Evolutionary conservation across 2,888 invertebrate genomes (phyloP).

Genomic region (Proisotoma minuta): DNA sequence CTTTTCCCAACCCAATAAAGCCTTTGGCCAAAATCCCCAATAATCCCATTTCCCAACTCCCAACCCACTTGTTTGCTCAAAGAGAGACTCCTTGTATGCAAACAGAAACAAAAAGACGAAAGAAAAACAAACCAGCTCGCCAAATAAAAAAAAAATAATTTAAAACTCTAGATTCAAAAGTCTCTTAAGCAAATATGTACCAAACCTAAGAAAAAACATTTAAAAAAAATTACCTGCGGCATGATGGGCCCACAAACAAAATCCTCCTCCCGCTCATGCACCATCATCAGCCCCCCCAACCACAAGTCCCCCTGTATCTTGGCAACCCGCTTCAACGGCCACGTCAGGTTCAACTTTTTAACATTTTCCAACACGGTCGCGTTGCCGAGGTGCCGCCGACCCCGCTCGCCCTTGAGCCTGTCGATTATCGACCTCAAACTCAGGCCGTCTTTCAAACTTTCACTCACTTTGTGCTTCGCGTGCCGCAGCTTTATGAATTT

Average conservation of each 20-base stretch:
- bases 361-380: neutral
- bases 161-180: neutral
- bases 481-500: too few species aligned
- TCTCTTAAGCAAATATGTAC: too few species aligned
- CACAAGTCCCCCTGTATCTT: conserved; percentile 82
- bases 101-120: too few species aligned
- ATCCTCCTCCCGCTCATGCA: conserved; percentile 82
- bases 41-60: too few species aligned
- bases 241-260: conserved; percentile 87
- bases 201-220: too few species aligned
- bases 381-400: conserved; percentile 37
- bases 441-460: too few species aligned
- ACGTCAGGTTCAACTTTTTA: conserved; percentile 25
- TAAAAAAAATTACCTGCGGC: conserved; percentile 78
- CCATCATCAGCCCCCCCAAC: conserved; percentile 90
- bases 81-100: too few species aligned
- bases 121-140: too few species aligned
- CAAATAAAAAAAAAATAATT: neutral
- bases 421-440: conserved; percentile 13
- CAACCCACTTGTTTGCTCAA: too few species aligned
- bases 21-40: too few species aligned
- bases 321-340: conserved; percentile 83
- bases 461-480: too few species aligned
- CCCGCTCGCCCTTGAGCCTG: neutral
- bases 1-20: too few species aligned